phyloP scores from a whole-genome alignment of 2,888 invertebrate genomes.

The Unio pictorum region DNA sequence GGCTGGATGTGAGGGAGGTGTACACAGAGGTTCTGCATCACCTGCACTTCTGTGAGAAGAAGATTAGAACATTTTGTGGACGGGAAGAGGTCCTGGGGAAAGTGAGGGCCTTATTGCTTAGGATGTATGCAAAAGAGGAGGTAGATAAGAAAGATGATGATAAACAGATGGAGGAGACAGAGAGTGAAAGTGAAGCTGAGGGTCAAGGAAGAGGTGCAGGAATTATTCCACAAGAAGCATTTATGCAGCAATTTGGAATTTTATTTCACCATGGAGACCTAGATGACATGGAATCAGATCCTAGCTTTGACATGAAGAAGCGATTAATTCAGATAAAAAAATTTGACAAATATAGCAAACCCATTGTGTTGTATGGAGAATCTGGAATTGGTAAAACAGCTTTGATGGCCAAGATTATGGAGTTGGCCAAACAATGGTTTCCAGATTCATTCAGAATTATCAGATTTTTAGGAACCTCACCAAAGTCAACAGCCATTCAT shows the following conservation, averaged over 20 bases:
- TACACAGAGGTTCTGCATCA: conserved; percentile 54
- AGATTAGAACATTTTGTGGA: conserved; percentile 48
- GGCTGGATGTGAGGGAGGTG: conserved; percentile 19
- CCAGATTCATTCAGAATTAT: conserved; percentile 42
- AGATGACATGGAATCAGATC: conserved; percentile 37
- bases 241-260: conserved; percentile 9
- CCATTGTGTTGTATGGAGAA: conserved; percentile 51
- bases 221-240: conserved; percentile 3
- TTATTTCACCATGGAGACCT: conserved; percentile 11
- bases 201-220: conserved; percentile 5
- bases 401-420: conserved; percentile 52
- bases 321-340: conserved; percentile 17
- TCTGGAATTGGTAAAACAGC: conserved; percentile 65
- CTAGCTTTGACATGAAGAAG: conserved; percentile 25
- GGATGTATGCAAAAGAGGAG: conserved; percentile 6
- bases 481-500: conserved; percentile 42
- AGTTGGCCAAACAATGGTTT: conserved; percentile 43
- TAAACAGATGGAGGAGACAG: conserved; percentile 5
- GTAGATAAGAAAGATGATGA: conserved; percentile 4
- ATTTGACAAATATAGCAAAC: conserved; percentile 30
- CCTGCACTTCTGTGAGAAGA: conserved; percentile 34
- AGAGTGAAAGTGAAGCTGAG: not conserved
- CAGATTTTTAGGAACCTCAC: conserved; percentile 59
- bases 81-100: conserved; percentile 34
- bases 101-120: conserved; percentile 18